Conservation (phyloP, 2,113 vertebrate species). For the Microcebus ravelobensis region DNA sequence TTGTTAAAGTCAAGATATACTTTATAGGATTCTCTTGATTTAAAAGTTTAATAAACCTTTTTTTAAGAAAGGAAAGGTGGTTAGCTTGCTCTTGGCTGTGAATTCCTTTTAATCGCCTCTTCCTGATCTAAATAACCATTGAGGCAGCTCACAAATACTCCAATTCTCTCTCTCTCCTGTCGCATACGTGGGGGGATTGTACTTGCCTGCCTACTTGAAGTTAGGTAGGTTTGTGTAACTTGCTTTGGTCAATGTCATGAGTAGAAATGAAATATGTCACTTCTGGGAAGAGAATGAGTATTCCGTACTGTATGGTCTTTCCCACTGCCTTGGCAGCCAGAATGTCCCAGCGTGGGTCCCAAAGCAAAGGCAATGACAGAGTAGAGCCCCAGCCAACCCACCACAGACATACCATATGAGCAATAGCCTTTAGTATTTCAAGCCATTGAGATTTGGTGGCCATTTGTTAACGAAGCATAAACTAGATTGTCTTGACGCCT, state of each 20-base stretch:
- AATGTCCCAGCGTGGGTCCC: neutral
- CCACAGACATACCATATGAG: neutral
- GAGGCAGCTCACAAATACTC: neutral
- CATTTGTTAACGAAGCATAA: neutral
- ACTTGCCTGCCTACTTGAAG: neutral
- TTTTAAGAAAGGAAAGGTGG: neutral
- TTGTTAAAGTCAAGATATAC: neutral
- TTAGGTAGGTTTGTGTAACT: neutral
- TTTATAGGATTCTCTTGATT: neutral
- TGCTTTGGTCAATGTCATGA: neutral
- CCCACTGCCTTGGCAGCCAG: neutral
- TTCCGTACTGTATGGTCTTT: neutral
- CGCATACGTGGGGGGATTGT: too few relatives aligned
- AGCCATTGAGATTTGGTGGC: neutral
- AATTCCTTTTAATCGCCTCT: neutral
- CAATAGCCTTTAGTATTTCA: neutral
- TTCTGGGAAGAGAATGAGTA: neutral
- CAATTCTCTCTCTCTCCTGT: neutral
- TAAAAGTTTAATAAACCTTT: neutral
- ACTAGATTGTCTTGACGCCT: neutral
- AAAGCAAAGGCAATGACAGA: neutral
- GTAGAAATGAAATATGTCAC: neutral
- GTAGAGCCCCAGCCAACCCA: too few relatives aligned
- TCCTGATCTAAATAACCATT: neutral
- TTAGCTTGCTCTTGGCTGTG: neutral